phyloP scores from a whole-genome alignment of 2,888 invertebrate species.

The Melieria omissa region DNA sequence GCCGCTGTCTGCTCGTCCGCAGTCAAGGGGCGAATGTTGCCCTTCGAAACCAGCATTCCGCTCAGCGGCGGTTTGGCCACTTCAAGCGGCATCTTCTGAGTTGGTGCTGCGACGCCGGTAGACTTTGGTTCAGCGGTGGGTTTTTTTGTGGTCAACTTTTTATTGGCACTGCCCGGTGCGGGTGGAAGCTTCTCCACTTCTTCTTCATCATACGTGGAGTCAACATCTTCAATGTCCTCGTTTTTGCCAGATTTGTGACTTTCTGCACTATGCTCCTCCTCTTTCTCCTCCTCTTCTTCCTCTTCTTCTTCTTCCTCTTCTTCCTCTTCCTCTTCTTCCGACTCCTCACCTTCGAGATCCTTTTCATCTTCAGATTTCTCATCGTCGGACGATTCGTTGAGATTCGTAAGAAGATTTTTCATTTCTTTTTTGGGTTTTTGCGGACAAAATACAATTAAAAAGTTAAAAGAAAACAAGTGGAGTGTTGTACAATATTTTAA shows the following conservation, averaged over 20 bases:
- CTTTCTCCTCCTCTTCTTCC: constrained; percentile 23
- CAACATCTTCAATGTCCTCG: constrained; percentile 18
- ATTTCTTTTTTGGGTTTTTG: too few species aligned
- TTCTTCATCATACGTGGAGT: not conserved
- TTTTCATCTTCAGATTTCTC: constrained; percentile 17
- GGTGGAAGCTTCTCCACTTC: not conserved
- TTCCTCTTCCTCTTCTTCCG: constrained; percentile 12
- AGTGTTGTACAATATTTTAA: too few species aligned
- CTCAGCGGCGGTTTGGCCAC: too few species aligned
- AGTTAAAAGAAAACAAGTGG: too few species aligned
- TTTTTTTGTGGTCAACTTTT: not conserved
- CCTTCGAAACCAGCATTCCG: too few species aligned
- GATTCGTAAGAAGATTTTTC: too few species aligned
- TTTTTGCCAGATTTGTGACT: not conserved
- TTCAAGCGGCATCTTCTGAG: too few species aligned
- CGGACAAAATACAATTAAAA: too few species aligned
- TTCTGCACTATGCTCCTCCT: constrained; percentile 28
- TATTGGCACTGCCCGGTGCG: not conserved
- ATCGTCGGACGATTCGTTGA: not conserved
- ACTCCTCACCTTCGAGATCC: constrained; percentile 7
- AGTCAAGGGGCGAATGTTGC: too few species aligned
- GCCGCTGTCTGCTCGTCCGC: too few species aligned
- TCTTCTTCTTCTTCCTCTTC: constrained; percentile 19
- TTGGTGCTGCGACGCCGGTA: too few species aligned
- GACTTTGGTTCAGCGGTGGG: too few species aligned